Conservation (phyloP, 2,888 invertebrate genomes). For the Camponotus fellah region DNA sequence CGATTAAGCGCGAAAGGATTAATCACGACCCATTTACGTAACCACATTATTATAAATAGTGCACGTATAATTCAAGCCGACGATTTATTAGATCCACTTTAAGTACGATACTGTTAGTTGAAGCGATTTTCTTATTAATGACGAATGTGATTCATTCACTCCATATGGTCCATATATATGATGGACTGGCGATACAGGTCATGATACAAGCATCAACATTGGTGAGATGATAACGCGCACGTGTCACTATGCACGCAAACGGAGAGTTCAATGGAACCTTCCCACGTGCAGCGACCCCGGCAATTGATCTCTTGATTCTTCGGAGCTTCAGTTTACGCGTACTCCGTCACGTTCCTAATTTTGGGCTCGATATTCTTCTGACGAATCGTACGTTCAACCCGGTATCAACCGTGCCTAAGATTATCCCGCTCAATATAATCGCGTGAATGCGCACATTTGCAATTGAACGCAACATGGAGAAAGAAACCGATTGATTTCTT, state of each 20-base stretch:
- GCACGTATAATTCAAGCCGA: not conserved
- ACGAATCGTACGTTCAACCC: constrained; percentile 38
- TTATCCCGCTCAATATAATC: constrained; percentile 22
- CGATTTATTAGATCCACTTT: not conserved
- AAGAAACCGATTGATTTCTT: not conserved
- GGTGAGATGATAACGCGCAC: constrained; percentile 55
- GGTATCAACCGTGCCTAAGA: constrained; percentile 2
- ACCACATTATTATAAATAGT: constrained; percentile 3
- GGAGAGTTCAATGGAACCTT: constrained; percentile 75
- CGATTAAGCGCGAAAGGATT: not conserved
- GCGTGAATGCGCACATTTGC: constrained; percentile 6
- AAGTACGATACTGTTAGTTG: constrained; percentile 6
- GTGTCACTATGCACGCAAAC: constrained; percentile 55
- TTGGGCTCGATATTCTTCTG: constrained; percentile 40
- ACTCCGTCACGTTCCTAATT: constrained; percentile 47
- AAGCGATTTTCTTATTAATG: constrained; percentile 9
- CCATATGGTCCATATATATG: not conserved
- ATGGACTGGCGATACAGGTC: constrained; percentile 23
- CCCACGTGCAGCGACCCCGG: constrained; percentile 79
- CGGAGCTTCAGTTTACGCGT: constrained; percentile 53
- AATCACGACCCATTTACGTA: not conserved
- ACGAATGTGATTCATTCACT: constrained; percentile 7
- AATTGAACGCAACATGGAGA: not conserved
- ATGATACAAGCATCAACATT: constrained; percentile 61
- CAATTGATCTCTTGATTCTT: constrained; percentile 80